phyloP scores from a whole-genome alignment of 2,113 vertebrate species.

The Alaudala cheleensis region DNA sequence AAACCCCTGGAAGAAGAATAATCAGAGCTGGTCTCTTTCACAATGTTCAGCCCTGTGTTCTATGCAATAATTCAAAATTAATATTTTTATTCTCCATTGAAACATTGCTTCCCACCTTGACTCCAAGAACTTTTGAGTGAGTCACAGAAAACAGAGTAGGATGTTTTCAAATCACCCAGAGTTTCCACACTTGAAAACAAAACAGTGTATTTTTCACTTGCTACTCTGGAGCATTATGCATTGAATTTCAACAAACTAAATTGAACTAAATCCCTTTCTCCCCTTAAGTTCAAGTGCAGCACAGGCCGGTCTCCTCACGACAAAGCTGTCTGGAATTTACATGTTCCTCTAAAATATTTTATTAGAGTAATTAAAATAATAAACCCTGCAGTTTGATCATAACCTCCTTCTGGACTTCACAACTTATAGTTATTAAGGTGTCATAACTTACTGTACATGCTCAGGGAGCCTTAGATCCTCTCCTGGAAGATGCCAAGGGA shows the following conservation, averaged over 20 bases:
- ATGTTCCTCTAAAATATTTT: background rate
- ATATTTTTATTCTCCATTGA: background rate
- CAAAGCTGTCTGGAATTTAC: background rate
- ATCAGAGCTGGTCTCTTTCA: background rate
- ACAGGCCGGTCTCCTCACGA: background rate
- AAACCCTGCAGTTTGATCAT: background rate
- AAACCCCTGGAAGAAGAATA: background rate
- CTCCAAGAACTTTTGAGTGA: background rate
- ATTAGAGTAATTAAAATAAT: slow-evolving; percentile 15
- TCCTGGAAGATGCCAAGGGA: background rate
- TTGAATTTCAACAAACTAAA: background rate
- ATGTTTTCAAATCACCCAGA: background rate
- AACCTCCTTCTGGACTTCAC: slow-evolving; percentile 4
- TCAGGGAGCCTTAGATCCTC: background rate
- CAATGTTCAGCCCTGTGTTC: background rate
- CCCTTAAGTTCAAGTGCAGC: background rate
- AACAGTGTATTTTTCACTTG: background rate
- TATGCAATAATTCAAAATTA: background rate
- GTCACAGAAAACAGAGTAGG: accelerated
- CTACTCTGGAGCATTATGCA: background rate
- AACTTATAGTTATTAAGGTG: slow-evolving; percentile 6
- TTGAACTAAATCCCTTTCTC: background rate
- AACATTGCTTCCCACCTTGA: background rate
- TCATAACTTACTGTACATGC: background rate
- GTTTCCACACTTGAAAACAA: background rate